Evolutionary conservation across 2,888 invertebrate species (phyloP), one percentile per base, ranked within the genome.

Genomic region (Pardosa pseudoannulata): DNA sequence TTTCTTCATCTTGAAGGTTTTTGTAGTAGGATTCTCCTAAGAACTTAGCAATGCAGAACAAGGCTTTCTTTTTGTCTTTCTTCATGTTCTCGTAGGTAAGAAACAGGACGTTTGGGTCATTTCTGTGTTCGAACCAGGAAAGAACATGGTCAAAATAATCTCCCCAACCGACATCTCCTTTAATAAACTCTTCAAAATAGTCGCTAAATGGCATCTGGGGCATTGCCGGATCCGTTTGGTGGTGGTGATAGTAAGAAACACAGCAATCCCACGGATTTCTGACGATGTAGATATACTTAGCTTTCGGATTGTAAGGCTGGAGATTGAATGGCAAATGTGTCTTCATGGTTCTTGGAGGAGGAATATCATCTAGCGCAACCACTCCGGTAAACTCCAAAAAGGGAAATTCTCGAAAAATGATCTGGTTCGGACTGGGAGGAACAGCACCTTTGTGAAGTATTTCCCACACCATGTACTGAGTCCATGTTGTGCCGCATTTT

Each of bases 181-280:
- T 89, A 19, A 90, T 88, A 86, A 91, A 92, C 87, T 91, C 90
- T 41, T 91, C 89, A 32, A 91, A 90, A 88, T 91, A 92, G 28
- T 92, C 91, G n/a, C 90, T 86, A 89, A 90, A 90, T 50, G 28
- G 90, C 6, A 74, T 39, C 6, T 72, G 41, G 13, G 68, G 68
- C 36, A 31, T 39, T 5, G 29, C 19, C 11, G 68, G 32, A 46
- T 74, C 78, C 27, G 62, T 46, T 3, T 72, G 27, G 27, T 76
- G 71, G 36, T 91, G 92, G 88, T 91, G 90, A 89, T 90, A 92
- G 80, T 91, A 92, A 0, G 92, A 92, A 3, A 92, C 92, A 5
- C 90, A 90, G 13, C 91, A 91, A 89, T 93, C 93, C 89, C 92
- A 92, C 0, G 92, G 92, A 88, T 93, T 92, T 71, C 92, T 90